phyloP scores from a whole-genome alignment of 1,140 invertebrate species.

The Drosophila funebris region DNA sequence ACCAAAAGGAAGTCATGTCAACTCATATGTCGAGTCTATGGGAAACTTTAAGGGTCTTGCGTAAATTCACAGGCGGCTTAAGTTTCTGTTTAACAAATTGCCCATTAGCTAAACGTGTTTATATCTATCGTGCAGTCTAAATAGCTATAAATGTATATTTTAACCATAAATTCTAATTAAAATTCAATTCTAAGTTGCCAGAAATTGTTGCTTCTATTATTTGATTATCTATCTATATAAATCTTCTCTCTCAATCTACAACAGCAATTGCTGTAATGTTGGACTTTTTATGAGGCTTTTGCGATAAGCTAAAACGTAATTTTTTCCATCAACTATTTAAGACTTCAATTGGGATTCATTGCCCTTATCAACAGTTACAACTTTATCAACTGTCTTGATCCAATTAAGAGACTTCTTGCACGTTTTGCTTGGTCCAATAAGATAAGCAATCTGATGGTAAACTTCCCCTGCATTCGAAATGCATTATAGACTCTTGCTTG shows the following conservation, averaged over 20 bases:
- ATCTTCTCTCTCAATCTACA: not conserved
- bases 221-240: not conserved
- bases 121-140: not conserved
- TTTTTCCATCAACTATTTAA: not conserved
- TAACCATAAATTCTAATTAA: not conserved
- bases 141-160: not conserved
- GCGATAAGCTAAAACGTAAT: not conserved
- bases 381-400: conserved; percentile 46
- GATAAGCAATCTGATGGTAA: conserved; percentile 49
- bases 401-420: conserved; percentile 54
- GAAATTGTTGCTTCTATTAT: not conserved
- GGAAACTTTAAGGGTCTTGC: not conserved
- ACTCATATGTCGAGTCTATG: conserved; percentile 1
- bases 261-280: too few relatives aligned
- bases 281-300: not conserved
- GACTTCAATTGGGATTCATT: conserved; percentile 18
- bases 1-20: conserved; percentile 8
- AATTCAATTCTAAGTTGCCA: not conserved
- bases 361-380: conserved; percentile 41
- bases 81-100: not conserved
- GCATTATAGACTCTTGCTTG: conserved; percentile 36
- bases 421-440: conserved; percentile 53
- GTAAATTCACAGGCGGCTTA: not conserved
- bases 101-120: not conserved
- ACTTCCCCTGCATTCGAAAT: not conserved